phyloP scores from a whole-genome alignment of 2,888 invertebrate genomes.

The Nephrotoma flavescens region DNA sequence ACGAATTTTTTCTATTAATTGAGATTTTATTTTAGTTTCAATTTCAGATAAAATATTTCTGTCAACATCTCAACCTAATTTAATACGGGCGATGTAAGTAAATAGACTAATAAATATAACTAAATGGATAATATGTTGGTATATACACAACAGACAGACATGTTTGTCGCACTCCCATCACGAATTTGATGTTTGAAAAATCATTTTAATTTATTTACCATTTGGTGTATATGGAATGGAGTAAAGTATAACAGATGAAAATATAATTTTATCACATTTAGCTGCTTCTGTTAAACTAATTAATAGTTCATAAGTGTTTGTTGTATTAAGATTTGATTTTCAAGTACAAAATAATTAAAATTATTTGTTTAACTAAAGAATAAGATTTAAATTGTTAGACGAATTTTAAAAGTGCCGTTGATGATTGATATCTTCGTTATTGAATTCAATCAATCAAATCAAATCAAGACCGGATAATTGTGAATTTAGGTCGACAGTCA shows the following conservation, averaged over 20 bases:
- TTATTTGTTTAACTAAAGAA: neutral
- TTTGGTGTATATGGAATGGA: neutral
- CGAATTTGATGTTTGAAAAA: neutral
- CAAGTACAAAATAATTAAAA: neutral
- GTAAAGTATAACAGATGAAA: neutral
- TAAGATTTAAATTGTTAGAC: neutral
- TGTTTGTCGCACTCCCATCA: neutral
- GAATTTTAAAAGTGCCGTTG: neutral
- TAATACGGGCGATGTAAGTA: neutral
- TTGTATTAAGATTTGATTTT: neutral
- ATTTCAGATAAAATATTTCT: neutral
- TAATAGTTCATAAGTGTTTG: neutral
- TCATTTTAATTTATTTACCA: neutral
- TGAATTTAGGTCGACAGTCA: too few relatives aligned
- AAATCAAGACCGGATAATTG: too few relatives aligned
- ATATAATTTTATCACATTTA: neutral
- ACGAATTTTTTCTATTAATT: neutral
- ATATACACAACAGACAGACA: neutral
- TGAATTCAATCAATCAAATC: neutral
- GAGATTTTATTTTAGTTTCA: neutral
- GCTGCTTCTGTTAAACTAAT: neutral
- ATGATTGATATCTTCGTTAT: neutral
- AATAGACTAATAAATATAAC: neutral
- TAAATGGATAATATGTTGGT: neutral
- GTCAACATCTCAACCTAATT: neutral